Base-by-base conservation (phyloP, 1,140 invertebrate species). In the Atta texana region DNA sequence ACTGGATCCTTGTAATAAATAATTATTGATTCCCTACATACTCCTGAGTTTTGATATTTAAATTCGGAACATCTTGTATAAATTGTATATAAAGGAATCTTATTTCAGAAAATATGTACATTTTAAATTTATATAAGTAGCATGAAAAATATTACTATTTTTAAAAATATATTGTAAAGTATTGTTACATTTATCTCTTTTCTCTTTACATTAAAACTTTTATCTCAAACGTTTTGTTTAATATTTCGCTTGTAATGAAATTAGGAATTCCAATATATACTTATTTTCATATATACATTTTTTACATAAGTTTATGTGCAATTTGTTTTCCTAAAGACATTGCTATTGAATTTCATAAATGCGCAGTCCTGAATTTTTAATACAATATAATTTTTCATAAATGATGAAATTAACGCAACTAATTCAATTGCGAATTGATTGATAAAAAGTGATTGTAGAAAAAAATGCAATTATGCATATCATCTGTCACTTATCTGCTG, bases 401-500 rank as follows among this genome's bases (percentile, higher is more conserved):
- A 21, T 61, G 31, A 49, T 31, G 6, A 44, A 21, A 59, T 49
- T 28, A 63, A 63, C 21, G 1, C 24, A 53, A 24, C 34, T 3
- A 21, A 64, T 64, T 61, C 31, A 24, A 44, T 61, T 18, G 7
- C n/a, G 24, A n/a, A 34, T 16, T 61, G 55, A 44, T 24, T 21
- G 44, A 78, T 21, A 10, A n/a, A 68, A 10, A 3, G 7, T 34
- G n/a, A 80, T 53, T 64, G 28, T 14, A 18, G 61, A 31, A 68
- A 39, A 80, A 80, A 34, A 34, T 55, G 31, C 5, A 14, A 34
- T 59, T 75, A 21, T 39, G 49, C 57, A 39, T 63, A 44, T 77
- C 34, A 18, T 39, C 51, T 55, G 12, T 76, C 21, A 49, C 39
- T 77, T 44, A 63, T 64, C 21, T 64, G 1, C 39, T 39, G 44